These are phyloP conservation scores for Formica exsecta DNA, from an alignment of 1,140 invertebrate species.

Conservation along the genomic window DNA sequence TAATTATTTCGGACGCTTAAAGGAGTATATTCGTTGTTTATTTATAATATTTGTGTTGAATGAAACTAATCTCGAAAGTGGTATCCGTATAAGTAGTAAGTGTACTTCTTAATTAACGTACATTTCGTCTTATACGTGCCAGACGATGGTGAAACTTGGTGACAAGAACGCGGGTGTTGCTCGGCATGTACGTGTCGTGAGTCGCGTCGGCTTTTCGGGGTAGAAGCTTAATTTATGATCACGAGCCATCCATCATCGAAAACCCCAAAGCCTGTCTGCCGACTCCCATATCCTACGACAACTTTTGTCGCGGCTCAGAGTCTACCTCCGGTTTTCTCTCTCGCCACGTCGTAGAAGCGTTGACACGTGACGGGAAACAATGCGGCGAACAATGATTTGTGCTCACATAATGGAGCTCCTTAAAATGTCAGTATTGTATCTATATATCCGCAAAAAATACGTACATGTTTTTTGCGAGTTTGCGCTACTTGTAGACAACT, in stretches of 20 bases:
- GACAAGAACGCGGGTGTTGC: conserved; percentile 55
- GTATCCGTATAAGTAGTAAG: conserved; percentile 7
- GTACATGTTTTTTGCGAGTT: not conserved
- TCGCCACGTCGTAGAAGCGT: conserved; percentile 13
- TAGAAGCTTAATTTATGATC: conserved; percentile 68
- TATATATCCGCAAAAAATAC: not conserved
- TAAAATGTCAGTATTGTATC: conserved; percentile 34
- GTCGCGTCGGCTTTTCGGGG: conserved; percentile 50
- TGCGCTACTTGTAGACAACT: not conserved
- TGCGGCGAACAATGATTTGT: conserved; percentile 48
- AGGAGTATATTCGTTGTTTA: not conserved
- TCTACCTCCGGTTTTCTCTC: conserved; percentile 3
- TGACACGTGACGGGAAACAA: conserved; percentile 64
- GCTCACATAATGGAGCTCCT: conserved; percentile 29
- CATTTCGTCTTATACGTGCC: conserved; percentile 40
- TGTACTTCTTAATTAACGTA: conserved; percentile 23
- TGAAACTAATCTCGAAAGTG: conserved; percentile 18
- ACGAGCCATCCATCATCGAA: conserved; percentile 63
- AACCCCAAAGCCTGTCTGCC: conserved; percentile 59
- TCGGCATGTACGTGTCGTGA: conserved; percentile 53
- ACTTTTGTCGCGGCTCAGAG: conserved; percentile 43
- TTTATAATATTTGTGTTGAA: not conserved
- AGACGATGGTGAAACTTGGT: conserved; percentile 51
- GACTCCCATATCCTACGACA: conserved; percentile 43
- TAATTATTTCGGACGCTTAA: not conserved